Conservation (phyloP, 1,140 invertebrate species). For the Ditylenchus dipsaci region DNA sequence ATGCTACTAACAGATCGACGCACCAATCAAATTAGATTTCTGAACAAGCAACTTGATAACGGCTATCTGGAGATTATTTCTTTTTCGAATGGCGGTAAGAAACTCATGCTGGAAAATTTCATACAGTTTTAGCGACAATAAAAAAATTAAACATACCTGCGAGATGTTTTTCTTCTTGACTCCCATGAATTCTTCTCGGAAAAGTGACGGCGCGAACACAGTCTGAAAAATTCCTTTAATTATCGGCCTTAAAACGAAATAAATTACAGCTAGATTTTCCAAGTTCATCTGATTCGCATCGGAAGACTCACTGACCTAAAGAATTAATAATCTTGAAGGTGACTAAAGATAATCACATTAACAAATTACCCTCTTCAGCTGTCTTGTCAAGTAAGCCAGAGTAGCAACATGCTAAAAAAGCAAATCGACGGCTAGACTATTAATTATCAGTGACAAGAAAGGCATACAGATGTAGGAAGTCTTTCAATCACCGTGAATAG, state of each 20-base stretch:
- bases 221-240: not conserved
- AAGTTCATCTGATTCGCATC: constrained; percentile 23
- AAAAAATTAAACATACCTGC: not conserved
- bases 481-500: not conserved
- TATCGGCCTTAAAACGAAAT: too few relatives aligned
- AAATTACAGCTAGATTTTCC: constrained; percentile 11
- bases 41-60: constrained; percentile 24
- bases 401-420: not conserved
- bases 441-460: not conserved
- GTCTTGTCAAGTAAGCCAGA: constrained; percentile 17
- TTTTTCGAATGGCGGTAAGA: constrained; percentile 1
- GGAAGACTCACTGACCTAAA: constrained; percentile 12
- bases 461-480: not conserved
- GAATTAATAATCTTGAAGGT: not conserved
- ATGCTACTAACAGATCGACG: too few relatives aligned
- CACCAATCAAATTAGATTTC: constrained; percentile 2
- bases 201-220: constrained; percentile 28
- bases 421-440: not conserved
- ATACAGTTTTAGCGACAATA: not conserved
- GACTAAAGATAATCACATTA: not conserved
- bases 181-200: not conserved
- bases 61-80: constrained; percentile 12
- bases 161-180: not conserved
- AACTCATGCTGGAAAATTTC: constrained; percentile 17
- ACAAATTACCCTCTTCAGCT: constrained; percentile 16